Base-by-base conservation (phyloP, 1,140 invertebrate species). In the Orussus abietinus region DNA sequence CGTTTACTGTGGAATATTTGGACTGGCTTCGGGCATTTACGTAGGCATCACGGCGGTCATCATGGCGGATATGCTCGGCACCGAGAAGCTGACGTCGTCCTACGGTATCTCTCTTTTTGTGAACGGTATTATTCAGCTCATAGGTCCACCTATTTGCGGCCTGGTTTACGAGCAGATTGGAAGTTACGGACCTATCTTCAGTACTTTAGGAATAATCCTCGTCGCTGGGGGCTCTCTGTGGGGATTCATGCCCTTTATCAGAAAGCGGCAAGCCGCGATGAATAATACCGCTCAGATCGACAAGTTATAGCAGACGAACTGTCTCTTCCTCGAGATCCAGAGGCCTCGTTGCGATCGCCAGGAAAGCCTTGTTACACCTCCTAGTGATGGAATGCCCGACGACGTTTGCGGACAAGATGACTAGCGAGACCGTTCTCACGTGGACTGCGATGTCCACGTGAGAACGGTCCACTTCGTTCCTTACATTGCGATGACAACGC, bases 101-200 rank as follows among this genome's bases (percentile, higher is more conserved):
- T 91, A 90, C 53, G 88, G 88, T 4, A 88, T 92, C 17, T 88
- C 86, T 42, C 69, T 92, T 3, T 90, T 90, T 53, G 78, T 90
- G 4, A 90, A 90, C 58, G 88, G 88, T 1, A 76, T 90, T 21
- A 62, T 90, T 12, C 88, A 90, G 59, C 59, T 92, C 12, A 66
- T 86, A 4, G 87, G 88, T 0, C 88, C 88, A 1, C 88, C 88
- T 1, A 73, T 90, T 19, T 89, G 86, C 57, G 86, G 86, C 1
- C 36, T 78, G 1, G 77, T 85, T 66, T 83, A 75, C 43, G 79
- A 85, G 41, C 66, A 72, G 9, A 78, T 83, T 2, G 59, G 77
- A 0, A 80, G 78, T 7, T 88, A 84, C 59, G 79, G 79, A 43
- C 79, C 83, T 2, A 76, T 90, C 5, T 84, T 90, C 43, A 77